Evolutionary conservation across 2,888 invertebrate genomes (phyloP).

Genomic region (Bellardia bayeri): DNA sequence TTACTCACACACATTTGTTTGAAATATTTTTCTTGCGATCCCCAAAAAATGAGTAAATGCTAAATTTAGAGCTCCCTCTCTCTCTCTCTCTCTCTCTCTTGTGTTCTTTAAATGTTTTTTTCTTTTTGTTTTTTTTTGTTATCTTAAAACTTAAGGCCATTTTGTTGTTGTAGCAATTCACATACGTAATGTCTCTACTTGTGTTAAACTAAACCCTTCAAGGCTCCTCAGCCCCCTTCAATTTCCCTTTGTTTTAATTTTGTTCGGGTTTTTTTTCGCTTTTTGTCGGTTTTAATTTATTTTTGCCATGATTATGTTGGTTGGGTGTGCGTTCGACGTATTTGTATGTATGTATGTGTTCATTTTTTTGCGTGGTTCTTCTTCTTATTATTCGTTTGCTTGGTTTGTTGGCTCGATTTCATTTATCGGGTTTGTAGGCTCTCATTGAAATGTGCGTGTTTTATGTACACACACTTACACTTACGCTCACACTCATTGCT

Average conservation of each 20-base stretch:
- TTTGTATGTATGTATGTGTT: neutral
- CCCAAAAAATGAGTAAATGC: neutral
- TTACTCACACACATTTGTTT: too few relatives aligned
- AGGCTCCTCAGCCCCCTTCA: too few relatives aligned
- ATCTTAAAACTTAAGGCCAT: neutral
- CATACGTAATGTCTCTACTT: neutral
- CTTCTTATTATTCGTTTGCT: neutral
- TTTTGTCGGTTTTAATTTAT: neutral
- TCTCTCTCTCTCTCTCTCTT: too few relatives aligned
- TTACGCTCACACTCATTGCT: neutral
- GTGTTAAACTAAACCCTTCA: too few relatives aligned
- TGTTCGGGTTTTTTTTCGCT: neutral
- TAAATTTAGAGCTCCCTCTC: too few relatives aligned
- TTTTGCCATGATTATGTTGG: neutral
- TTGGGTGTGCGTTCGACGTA: neutral
- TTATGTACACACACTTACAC: neutral
- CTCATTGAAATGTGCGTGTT: conserved; percentile 40
- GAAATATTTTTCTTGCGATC: neutral
- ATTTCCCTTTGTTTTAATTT: too few relatives aligned
- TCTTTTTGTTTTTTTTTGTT: too few relatives aligned
- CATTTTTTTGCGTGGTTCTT: conserved; percentile 12
- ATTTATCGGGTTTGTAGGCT: conserved; percentile 36
- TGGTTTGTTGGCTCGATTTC: conserved; percentile 9
- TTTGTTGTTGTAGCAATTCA: neutral
- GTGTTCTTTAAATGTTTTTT: too few relatives aligned